phyloP scores from a whole-genome alignment of 2,797 vertebrate species.

The Corythornis leucogaster region DNA sequence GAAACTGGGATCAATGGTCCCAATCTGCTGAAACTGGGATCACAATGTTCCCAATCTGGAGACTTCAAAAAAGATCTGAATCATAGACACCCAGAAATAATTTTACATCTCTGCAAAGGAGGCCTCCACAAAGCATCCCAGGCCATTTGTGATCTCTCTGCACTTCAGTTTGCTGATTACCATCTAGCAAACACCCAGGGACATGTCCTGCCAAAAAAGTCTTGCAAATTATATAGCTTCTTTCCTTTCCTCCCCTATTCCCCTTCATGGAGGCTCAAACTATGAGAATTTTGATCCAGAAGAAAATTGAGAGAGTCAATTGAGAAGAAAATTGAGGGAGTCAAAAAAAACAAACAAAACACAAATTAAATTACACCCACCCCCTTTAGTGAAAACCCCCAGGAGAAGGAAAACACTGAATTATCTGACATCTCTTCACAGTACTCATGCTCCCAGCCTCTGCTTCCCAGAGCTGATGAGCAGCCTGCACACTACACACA shows the following conservation, averaged over 20 bases:
- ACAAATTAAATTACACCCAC: neutral
- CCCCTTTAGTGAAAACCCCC: neutral
- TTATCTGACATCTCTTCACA: conserved; percentile 18
- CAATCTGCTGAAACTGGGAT: neutral
- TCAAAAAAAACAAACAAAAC: neutral
- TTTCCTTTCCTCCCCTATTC: neutral
- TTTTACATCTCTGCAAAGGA: neutral
- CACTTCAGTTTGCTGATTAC: neutral
- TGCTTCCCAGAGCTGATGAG: neutral
- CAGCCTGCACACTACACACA: neutral
- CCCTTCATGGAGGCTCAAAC: neutral
- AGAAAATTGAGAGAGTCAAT: neutral
- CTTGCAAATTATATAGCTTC: neutral
- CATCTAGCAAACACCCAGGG: neutral
- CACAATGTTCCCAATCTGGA: neutral
- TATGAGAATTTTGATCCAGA: neutral
- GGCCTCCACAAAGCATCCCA: neutral
- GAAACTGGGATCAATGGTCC: neutral
- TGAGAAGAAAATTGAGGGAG: neutral
- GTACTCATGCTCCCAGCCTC: neutral
- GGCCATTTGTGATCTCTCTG: neutral
- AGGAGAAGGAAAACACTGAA: neutral
- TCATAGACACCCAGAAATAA: neutral
- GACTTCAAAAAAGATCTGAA: neutral
- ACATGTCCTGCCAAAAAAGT: neutral